phyloP scores from a whole-genome alignment of 1,140 invertebrate species.

The Drosophila busckii region DNA sequence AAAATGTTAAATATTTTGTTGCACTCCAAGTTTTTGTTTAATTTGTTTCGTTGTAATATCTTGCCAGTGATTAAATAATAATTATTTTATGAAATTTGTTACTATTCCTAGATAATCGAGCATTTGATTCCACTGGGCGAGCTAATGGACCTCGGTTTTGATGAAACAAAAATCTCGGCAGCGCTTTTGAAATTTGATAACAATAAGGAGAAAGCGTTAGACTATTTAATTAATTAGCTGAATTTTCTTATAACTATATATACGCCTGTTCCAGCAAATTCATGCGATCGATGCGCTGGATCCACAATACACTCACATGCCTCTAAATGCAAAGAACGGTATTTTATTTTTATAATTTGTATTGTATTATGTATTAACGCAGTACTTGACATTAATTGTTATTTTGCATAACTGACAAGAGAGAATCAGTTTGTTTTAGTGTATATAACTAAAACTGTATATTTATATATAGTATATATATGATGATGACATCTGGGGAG shows the following conservation, averaged over 20 bases:
- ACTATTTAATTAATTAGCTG: conserved; percentile 87
- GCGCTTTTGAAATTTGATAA: conserved; percentile 88
- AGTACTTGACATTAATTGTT: conserved; percentile 27
- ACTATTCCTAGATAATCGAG: conserved; percentile 87
- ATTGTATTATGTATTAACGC: conserved; percentile 18
- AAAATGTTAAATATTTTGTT: too few species aligned
- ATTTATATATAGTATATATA: conserved; percentile 13
- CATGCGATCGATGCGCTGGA: not conserved
- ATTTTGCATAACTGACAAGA: conserved; percentile 28
- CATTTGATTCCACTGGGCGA: conserved; percentile 84
- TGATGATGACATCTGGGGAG: conserved; percentile 12
- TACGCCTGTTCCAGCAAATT: conserved; percentile 19
- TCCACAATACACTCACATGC: conserved; percentile 9
- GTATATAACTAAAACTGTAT: conserved; percentile 25
- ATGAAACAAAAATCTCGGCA: conserved; percentile 85
- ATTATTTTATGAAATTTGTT: too few species aligned
- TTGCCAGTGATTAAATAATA: too few species aligned
- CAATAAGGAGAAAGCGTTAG: conserved; percentile 91
- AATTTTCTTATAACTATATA: conserved; percentile 39
- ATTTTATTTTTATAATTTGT: conserved; percentile 29
- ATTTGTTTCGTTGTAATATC: too few species aligned
- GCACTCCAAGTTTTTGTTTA: too few species aligned
- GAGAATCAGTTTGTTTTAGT: conserved; percentile 37
- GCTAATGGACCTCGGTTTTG: conserved; percentile 90
- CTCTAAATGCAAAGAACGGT: conserved; percentile 30